phyloP scores from a whole-genome alignment of 2,113 vertebrate genomes.

The Varanus komodoensis region DNA sequence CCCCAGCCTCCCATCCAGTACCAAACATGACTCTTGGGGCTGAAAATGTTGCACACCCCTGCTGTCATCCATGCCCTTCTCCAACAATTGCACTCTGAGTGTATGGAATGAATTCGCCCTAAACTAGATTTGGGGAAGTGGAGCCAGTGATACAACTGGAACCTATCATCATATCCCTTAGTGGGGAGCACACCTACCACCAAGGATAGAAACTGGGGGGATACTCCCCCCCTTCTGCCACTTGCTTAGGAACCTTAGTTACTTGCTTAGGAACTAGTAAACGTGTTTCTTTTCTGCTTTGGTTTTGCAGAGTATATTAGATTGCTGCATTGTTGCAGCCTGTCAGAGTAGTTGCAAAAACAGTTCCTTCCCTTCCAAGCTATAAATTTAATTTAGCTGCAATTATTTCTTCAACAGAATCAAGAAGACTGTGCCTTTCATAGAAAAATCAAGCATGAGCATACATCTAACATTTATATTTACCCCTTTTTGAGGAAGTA shows the following conservation, averaged over 20 bases:
- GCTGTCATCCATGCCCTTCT: not conserved
- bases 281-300: not conserved
- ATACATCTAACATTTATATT: not conserved
- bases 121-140: not conserved
- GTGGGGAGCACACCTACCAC: not conserved
- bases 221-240: not conserved
- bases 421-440: slow-evolving; percentile 60
- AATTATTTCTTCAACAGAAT: slow-evolving; percentile 66
- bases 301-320: too few species aligned
- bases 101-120: slow-evolving; percentile 2
- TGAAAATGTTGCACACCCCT: too few species aligned
- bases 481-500: rapidly evolving
- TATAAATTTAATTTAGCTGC: slow-evolving; percentile 16
- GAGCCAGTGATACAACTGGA: not conserved
- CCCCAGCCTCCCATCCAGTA: too few species aligned
- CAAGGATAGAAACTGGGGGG: not conserved
- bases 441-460: not conserved
- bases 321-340: not conserved
- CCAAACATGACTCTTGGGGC: too few species aligned
- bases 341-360: too few species aligned
- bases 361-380: not conserved
- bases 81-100: not conserved
- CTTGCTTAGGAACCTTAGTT: not conserved
- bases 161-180: not conserved
- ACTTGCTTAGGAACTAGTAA: not conserved